Conservation (phyloP, 2,888 invertebrate species). For the Zonitis immaculata region DNA sequence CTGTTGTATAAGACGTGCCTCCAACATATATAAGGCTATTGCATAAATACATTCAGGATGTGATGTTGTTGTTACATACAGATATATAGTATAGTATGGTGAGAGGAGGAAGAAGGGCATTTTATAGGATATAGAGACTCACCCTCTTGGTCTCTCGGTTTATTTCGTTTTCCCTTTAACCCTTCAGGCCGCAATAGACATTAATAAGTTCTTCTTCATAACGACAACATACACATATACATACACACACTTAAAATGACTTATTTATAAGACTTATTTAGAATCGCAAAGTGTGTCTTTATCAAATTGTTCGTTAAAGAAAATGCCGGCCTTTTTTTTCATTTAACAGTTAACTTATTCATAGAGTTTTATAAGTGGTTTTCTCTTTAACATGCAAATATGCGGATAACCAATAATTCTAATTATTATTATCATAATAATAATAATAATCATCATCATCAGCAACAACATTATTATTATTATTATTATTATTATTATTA, state of each 20-base stretch:
- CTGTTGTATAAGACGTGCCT: constrained; percentile 26
- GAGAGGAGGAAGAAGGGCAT: neutral
- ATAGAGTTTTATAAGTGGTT: constrained; percentile 31
- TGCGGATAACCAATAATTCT: neutral
- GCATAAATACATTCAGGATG: constrained; percentile 39
- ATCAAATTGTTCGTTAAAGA: constrained; percentile 23
- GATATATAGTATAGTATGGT: neutral
- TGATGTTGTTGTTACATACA: constrained; percentile 6
- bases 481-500: neutral
- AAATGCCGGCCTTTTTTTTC: constrained; percentile 25
- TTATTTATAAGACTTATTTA: constrained; percentile 22
- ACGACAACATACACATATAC: constrained; percentile 6
- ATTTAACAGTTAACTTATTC: constrained; percentile 24
- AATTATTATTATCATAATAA: neutral
- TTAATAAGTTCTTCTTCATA: constrained; percentile 30
- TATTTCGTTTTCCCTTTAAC: constrained; percentile 20
- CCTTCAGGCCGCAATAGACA: constrained; percentile 29
- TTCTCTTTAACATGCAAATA: constrained; percentile 32
- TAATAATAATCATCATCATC: neutral
- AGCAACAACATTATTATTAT: neutral
- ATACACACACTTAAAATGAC: constrained; percentile 11
- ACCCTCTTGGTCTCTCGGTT: constrained; percentile 5
- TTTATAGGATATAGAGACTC: constrained; percentile 1
- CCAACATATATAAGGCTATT: constrained; percentile 23
- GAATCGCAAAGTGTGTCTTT: constrained; percentile 26